phyloP scores from a whole-genome alignment of 2,797 vertebrate genomes.

The Tadarida brasiliensis region DNA sequence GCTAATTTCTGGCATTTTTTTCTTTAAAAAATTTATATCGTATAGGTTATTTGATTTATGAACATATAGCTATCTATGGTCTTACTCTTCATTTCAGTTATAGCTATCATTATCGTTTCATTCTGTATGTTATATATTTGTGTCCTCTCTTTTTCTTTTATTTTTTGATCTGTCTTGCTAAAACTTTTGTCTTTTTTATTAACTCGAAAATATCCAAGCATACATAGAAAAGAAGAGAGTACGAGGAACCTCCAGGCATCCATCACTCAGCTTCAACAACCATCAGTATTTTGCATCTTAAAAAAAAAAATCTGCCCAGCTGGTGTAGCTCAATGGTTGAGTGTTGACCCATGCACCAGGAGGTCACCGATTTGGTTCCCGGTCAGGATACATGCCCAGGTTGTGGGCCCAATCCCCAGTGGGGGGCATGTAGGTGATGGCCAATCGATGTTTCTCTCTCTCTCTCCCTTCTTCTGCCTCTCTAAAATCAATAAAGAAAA shows the following conservation, averaged over 20 bases:
- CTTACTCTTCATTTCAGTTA: neutral
- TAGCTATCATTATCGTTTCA: neutral
- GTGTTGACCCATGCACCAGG: too few relatives aligned
- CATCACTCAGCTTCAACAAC: too few relatives aligned
- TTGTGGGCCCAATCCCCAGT: too few relatives aligned
- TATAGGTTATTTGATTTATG: neutral
- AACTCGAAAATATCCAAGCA: neutral
- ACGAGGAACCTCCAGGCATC: neutral
- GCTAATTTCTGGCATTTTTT: neutral
- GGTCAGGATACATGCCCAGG: too few relatives aligned
- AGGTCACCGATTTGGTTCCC: too few relatives aligned
- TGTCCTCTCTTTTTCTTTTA: too few relatives aligned
- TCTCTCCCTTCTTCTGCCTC: too few relatives aligned
- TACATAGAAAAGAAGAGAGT: neutral
- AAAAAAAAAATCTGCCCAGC: too few relatives aligned
- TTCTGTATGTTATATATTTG: neutral
- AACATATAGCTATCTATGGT: neutral
- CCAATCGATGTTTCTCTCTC: too few relatives aligned
- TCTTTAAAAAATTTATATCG: neutral
- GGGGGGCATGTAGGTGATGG: too few relatives aligned
- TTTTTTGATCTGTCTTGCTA: neutral
- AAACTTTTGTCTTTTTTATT: constrained; percentile 13
- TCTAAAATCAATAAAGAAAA: neutral
- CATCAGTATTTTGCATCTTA: too few relatives aligned
- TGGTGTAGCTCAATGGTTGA: too few relatives aligned